Conservation (phyloP, 2,113 vertebrate genomes). For the Osmerus mordax region DNA sequence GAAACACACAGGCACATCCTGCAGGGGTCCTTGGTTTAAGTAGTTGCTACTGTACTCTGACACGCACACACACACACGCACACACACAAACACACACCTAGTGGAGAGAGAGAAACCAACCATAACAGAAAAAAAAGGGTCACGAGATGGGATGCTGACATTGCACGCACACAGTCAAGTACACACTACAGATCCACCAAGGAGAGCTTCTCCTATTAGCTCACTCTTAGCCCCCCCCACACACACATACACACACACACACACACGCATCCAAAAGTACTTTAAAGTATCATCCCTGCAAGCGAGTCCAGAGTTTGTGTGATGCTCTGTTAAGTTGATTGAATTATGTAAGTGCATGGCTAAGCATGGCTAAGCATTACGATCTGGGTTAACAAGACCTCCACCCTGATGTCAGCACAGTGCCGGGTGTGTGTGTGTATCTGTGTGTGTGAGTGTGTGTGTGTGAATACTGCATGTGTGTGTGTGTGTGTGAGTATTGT, state of each 20-base stretch:
- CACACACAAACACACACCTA: background rate
- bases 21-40: background rate
- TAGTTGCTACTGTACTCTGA: background rate
- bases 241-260: background rate
- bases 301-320: slow-evolving; percentile 29
- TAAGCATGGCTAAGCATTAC: slow-evolving; percentile 45
- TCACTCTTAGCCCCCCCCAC: background rate
- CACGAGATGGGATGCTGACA: slow-evolving; percentile 13
- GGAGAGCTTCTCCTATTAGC: background rate
- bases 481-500: slow-evolving; percentile 5
- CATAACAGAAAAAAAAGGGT: slow-evolving; percentile 8
- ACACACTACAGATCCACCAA: background rate
- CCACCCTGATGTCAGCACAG: slow-evolving; percentile 1
- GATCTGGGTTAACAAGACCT: slow-evolving; percentile 40
- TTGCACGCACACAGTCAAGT: no score
- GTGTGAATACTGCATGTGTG: slow-evolving; percentile 18
- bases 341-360: slow-evolving; percentile 45
- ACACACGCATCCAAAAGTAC: slow-evolving; percentile 23
- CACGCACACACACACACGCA: background rate
- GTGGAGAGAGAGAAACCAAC: no score
- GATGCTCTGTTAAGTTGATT: slow-evolving; percentile 10
- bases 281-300: slow-evolving; percentile 32
- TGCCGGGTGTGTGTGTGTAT: slow-evolving; percentile 23
- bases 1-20: background rate
- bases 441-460: slow-evolving; percentile 26